Evolutionary conservation across 2,797 vertebrate species (phyloP), one percentile per base, ranked within the genome.

Genomic region (Diglossa cyanea): DNA sequence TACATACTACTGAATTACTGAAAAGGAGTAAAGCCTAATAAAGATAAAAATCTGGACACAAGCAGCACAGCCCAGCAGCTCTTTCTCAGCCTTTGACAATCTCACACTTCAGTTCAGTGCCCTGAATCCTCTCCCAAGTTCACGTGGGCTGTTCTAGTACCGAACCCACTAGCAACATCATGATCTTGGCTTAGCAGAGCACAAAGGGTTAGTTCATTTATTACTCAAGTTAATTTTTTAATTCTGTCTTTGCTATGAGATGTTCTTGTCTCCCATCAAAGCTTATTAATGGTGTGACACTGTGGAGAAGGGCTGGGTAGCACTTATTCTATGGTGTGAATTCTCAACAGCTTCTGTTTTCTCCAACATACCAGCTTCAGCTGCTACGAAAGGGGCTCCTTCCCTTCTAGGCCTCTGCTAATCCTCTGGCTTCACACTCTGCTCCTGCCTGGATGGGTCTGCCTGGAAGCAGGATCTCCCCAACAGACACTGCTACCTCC

Each of bases 341-440:
- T 94, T 91, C 88, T 76, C 70, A 74, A 63, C 54, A 58, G 80
- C 54, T 86, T 67, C 82, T 86, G 31, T 39, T 76, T 81, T 76
- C 71, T 86, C 65, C 1, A 13, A 89, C 58, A 42, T 14, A 79
- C 6, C 57, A 80, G 91, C 67, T 88, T 74, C 60, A 61, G 39
- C 13, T 40, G 28, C 19, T 40, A 21, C 11, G 37, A 40, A 40
- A 61, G 37, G 23, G 18, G 76, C 85, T 94, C 76, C 70, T 55
- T 93, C 55, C 60, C 55, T 78, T 79, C 60, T 54, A 81, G 76
- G 76, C 63, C 83, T 71, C 73, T 62, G 48, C 70, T 94, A 96
- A 96, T 95, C 82, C 87, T 79, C 71, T 74, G 85, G 60, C 73
- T 95, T 88, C 60, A 80, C 79, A 65, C 31, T 33, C 68, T 7